Percentiles rank a stretch among this genome's conserved stretches.
Conservation (phyloP, 2,113 vertebrate genomes). For the Esox niger region DNA sequence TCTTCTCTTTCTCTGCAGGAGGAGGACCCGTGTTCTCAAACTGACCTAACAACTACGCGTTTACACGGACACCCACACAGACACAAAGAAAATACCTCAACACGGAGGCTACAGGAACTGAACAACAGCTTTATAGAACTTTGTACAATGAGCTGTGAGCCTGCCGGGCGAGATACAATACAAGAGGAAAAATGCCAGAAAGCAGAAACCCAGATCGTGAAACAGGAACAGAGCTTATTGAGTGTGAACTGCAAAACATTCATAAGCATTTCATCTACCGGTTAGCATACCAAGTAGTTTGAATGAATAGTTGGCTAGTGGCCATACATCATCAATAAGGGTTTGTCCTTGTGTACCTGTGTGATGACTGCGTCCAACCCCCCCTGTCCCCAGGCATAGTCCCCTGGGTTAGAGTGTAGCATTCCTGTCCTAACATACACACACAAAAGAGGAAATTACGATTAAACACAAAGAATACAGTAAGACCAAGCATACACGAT, state of each 20-base stretch:
- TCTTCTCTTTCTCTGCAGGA: constrained; percentile 94
- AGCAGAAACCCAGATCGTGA: neutral
- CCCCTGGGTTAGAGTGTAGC: constrained; percentile 94
- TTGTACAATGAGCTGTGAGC: neutral
- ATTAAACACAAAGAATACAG: neutral
- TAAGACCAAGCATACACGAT: neutral
- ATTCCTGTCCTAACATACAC: constrained; percentile 86
- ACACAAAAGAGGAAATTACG: constrained; percentile 13
- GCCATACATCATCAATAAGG: neutral
- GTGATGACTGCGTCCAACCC: constrained; percentile 96
- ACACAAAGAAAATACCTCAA: neutral
- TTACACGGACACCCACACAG: constrained; percentile 1
- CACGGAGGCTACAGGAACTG: neutral
- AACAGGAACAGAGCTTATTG: neutral
- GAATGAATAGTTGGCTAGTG: neutral
- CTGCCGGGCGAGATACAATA: too few species aligned
- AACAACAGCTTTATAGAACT: neutral
- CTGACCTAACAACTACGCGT: constrained; percentile 87
- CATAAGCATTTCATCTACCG: neutral
- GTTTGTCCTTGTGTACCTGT: constrained; percentile 73
- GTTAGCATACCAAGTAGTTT: neutral
- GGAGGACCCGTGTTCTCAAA: constrained; percentile 94
- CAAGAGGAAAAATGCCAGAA: too few species aligned
- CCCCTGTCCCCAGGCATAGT: constrained; percentile 97
- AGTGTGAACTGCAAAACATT: neutral